Evolutionary conservation across 2,797 vertebrate species (phyloP).

Genomic region (Momotus momota): DNA sequence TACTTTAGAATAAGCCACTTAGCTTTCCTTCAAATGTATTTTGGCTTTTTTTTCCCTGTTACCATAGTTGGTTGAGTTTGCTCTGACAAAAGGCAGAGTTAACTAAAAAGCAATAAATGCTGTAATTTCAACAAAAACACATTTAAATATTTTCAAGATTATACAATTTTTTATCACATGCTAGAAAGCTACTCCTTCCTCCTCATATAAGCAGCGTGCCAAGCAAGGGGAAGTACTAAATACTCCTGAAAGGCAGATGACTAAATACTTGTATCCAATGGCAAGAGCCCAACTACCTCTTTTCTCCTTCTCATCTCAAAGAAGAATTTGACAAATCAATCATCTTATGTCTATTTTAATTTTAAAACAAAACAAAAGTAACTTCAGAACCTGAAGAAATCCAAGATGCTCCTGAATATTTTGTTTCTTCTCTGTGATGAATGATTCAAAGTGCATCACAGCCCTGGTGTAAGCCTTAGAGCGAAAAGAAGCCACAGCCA

Average conservation of each 20-base stretch:
- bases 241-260: background rate
- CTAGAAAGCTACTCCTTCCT: background rate
- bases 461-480: slow-evolving; percentile 97
- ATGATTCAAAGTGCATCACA: slow-evolving; percentile 97
- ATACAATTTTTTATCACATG: background rate
- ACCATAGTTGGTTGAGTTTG: background rate
- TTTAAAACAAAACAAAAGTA: background rate
- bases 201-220: background rate
- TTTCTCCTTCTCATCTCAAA: background rate
- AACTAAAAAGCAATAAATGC: background rate
- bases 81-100: background rate
- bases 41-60: background rate
- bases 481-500: slow-evolving; percentile 93
- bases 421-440: slow-evolving; percentile 94
- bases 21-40: background rate
- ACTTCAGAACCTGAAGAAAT: slow-evolving; percentile 91
- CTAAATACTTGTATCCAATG: background rate
- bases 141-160: background rate
- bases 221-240: background rate
- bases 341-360: background rate
- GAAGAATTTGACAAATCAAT: background rate
- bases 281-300: background rate
- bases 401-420: slow-evolving; percentile 96
- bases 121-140: background rate
- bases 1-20: background rate